A percentile compares a stretch with the other conserved stretches of the same genome.
Conservation (phyloP, 2,113 vertebrate species). For the Tachycineta bicolor region DNA sequence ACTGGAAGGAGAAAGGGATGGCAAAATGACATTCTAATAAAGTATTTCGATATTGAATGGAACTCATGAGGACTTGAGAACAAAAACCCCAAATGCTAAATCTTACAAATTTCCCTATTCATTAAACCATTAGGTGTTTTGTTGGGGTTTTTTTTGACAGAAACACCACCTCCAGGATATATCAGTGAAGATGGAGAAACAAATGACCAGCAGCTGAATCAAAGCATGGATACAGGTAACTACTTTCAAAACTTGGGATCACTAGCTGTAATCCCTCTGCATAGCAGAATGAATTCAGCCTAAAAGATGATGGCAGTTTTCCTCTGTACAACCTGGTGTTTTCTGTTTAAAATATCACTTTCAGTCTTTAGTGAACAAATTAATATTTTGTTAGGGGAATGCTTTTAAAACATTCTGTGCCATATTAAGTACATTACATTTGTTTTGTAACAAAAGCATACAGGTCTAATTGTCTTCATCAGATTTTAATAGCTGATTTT, state of each 20-base stretch:
- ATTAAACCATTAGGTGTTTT: background rate
- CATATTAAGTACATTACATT: background rate
- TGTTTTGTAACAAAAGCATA: background rate
- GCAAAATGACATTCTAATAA: background rate
- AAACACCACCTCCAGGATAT: constrained; percentile 93
- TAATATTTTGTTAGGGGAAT: background rate
- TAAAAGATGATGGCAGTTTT: background rate
- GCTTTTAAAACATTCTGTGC: background rate
- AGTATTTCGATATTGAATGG: background rate
- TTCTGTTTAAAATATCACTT: background rate
- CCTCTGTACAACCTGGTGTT: background rate
- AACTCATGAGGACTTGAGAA: background rate
- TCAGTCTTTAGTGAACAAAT: background rate
- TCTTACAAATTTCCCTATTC: background rate
- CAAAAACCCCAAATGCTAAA: background rate
- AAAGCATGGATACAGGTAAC: constrained; percentile 98
- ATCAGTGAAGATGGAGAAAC: constrained; percentile 99
- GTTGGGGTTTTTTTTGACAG: background rate
- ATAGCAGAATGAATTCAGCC: background rate
- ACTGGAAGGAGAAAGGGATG: background rate
- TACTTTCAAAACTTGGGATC: background rate
- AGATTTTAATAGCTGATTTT: background rate
- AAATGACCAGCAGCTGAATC: constrained; percentile 96
- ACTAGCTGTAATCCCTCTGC: background rate
- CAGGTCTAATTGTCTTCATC: background rate